phyloP scores from a whole-genome alignment of 1,140 invertebrate species.

The Drosophila saltans region DNA sequence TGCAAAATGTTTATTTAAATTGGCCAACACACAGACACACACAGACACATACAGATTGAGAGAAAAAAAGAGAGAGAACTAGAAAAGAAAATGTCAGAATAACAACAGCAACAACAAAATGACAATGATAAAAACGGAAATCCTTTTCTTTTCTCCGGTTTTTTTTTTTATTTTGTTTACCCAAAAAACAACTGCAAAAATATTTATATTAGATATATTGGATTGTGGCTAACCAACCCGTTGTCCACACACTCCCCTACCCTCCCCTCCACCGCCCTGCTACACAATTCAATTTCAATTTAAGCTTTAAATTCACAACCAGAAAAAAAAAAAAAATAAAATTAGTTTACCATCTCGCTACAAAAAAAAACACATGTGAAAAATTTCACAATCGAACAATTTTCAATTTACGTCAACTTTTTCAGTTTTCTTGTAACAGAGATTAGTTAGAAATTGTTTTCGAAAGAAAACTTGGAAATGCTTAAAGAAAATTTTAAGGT shows the following conservation, averaged over 20 bases:
- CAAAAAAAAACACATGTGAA: not conserved
- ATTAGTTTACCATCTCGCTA: not conserved
- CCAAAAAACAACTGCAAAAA: constrained; percentile 77
- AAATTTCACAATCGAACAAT: not conserved
- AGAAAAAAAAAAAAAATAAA: not conserved
- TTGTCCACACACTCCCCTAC: not conserved
- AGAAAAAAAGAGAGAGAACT: constrained; percentile 19
- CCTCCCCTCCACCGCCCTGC: not conserved
- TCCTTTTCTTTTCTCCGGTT: constrained; percentile 40
- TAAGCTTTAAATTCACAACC: constrained; percentile 1
- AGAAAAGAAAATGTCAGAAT: constrained; percentile 71
- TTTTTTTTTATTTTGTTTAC: not conserved
- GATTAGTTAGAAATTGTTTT: no score
- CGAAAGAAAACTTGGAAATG: no score
- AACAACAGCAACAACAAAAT: constrained; percentile 56
- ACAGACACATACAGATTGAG: constrained; percentile 20
- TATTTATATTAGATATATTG: constrained; percentile 82
- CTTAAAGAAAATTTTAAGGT: no score
- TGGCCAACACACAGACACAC: constrained; percentile 64
- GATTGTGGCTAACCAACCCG: constrained; percentile 39
- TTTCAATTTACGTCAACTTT: not conserved
- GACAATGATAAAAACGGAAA: constrained; percentile 67
- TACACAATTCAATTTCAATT: constrained; percentile 24
- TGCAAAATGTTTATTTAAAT: constrained; percentile 81
- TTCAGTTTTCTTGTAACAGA: no score